Evolutionary conservation across 2,888 invertebrate species (phyloP).

Genomic region (Marronus borbonicus): DNA sequence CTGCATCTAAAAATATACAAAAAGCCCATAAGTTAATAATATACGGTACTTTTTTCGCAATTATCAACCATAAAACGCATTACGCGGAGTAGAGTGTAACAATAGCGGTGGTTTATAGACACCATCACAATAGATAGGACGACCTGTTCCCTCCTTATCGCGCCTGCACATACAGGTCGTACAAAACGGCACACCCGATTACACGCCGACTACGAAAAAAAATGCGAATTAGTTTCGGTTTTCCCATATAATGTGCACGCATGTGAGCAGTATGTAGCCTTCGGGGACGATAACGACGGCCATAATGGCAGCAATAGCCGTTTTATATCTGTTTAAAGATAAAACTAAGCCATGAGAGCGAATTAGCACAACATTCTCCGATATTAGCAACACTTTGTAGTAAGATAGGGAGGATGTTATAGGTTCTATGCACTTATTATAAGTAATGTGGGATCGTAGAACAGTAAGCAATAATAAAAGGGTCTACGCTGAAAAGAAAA

Average conservation of each 20-base stretch:
- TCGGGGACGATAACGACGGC: conserved; percentile 28
- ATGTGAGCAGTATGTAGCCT: conserved; percentile 19
- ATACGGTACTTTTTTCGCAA: conserved; percentile 15
- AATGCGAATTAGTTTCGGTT: conserved; percentile 36
- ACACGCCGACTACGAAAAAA: conserved; percentile 4
- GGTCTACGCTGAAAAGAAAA: too few relatives aligned
- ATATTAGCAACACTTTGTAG: conserved; percentile 2
- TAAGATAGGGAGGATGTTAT: not conserved
- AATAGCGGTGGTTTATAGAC: conserved; percentile 32
- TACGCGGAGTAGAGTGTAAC: conserved; percentile 18
- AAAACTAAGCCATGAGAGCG: conserved; percentile 3
- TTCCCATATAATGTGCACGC: conserved; percentile 8
- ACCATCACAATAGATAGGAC: conserved; percentile 28
- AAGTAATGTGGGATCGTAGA: too few relatives aligned
- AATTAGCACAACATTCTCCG: not conserved
- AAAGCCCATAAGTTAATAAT: conserved; percentile 33
- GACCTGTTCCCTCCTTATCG: not conserved
- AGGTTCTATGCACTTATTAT: too few relatives aligned
- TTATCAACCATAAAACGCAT: conserved; percentile 38
- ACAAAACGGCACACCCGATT: conserved; percentile 8
- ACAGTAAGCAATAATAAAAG: too few relatives aligned
- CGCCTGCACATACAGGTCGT: not conserved
- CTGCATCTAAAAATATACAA: conserved; percentile 24
- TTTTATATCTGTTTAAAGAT: conserved; percentile 6
- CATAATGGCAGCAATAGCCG: conserved; percentile 4